Evolutionary conservation across 2,113 vertebrate species (phyloP).

Genomic region (Nesoenas mayeri): DNA sequence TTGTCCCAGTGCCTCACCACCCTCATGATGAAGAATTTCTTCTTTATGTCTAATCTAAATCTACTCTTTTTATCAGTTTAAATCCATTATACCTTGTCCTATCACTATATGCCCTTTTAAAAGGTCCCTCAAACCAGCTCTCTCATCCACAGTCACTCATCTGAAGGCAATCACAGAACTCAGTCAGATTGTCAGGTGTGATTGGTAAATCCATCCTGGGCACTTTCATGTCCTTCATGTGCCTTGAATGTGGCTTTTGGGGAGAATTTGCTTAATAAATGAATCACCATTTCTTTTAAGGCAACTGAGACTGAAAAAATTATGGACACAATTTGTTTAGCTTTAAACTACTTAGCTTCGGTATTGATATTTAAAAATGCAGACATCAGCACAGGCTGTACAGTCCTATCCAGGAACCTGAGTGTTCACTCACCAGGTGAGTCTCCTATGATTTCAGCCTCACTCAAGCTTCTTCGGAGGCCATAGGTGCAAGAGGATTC

Average conservation of each 20-base stretch:
- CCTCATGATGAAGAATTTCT: too few species aligned
- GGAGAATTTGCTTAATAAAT: neutral
- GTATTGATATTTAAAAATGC: neutral
- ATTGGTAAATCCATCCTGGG: neutral
- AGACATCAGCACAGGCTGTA: neutral
- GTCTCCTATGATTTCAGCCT: neutral
- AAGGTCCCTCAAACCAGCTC: neutral
- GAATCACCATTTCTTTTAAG: neutral
- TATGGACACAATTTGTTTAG: accelerated
- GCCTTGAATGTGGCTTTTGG: accelerated
- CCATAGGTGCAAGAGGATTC: neutral
- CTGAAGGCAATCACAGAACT: neutral
- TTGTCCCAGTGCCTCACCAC: too few species aligned
- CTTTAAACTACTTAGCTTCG: neutral
- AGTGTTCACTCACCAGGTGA: neutral
- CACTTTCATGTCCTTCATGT: neutral
- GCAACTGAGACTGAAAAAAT: neutral
- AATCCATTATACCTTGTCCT: too few species aligned
- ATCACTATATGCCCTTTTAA: too few species aligned
- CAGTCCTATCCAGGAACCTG: neutral
- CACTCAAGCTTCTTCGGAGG: neutral
- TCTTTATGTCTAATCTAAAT: too few species aligned
- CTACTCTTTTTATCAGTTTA: too few species aligned
- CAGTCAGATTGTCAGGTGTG: neutral
- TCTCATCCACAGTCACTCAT: neutral